A percentile compares a stretch with the other conserved stretches of the same genome.
Conservation (phyloP, 2,888 invertebrate genomes). For the Pristionchus japonicus region DNA sequence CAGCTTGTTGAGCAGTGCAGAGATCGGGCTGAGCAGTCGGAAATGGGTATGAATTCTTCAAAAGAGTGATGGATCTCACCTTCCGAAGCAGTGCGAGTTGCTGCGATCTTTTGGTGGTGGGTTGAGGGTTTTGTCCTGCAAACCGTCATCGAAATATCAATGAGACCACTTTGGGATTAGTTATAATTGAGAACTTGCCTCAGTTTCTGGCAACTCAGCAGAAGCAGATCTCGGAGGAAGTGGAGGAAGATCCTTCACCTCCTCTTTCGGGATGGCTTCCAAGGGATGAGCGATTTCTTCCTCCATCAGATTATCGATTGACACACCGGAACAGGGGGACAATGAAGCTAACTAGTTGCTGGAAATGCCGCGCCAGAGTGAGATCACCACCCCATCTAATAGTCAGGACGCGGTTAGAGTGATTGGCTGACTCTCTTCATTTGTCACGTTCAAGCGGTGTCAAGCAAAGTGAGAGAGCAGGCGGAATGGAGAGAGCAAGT, state of each 20-base stretch:
- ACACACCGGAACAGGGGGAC: not conserved
- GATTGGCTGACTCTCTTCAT: not conserved
- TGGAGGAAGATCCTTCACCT: not conserved
- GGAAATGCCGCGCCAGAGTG: not conserved
- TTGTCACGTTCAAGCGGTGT: not conserved
- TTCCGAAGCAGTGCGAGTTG: constrained; percentile 12
- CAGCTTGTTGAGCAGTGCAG: not conserved
- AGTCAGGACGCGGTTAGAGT: not conserved
- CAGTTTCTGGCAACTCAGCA: not conserved
- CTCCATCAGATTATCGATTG: not conserved
- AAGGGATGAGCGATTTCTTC: not conserved
- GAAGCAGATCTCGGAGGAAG: constrained; percentile 12
- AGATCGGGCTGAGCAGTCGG: constrained; percentile 23
- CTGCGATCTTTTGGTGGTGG: constrained; percentile 19
- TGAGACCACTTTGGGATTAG: too few species aligned
- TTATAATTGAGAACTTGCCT: not conserved
- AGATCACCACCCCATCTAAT: not conserved
- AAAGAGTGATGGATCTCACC: not conserved
- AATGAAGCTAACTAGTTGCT: not conserved
- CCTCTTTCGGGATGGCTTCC: too few species aligned
- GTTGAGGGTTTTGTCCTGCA: not conserved
- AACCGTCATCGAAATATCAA: too few species aligned
- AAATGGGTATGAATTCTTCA: not conserved
- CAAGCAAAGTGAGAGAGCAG: not conserved
- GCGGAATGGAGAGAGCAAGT: not conserved